Base-by-base conservation (phyloP, 2,888 invertebrate species). In the Tipula confusa region DNA sequence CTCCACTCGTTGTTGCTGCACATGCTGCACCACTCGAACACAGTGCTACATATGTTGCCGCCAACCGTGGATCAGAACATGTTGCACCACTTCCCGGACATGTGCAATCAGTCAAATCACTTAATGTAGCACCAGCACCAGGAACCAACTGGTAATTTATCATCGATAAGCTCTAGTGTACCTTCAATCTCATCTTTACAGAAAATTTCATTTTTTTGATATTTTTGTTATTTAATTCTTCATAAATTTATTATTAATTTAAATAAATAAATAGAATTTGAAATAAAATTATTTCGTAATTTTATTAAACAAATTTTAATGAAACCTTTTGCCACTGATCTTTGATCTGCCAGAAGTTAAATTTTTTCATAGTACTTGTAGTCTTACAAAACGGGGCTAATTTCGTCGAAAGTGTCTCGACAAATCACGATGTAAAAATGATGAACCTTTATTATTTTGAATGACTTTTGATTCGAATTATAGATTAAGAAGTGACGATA, bases 61-160 rank as follows among this genome's bases (percentile, higher is more conserved):
- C 80, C 15, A 80, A 80, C 7, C 80, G 80, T 80, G 80, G 80
- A 29, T 80, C 80, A 80, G 80, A 29, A 9, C 80, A 80, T 80
- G 80, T 80, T 29, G 80, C 80, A 1, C 80, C 80, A 80, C 80
- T 80, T 15, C 29, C 80, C 0, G 80, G 80, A n/a, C 80, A 80
- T 80, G 31, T 80, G 1, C 29, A 80, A 29, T 80, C 80, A 5
- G 80, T 80, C 4, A 80, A 80, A 80, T 29, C 80, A 29, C 31
- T 80, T 6, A 80, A 80, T n/a, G 80, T 80, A 7, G 80, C 80
- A 29, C 80, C 80, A 29, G 80, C 80, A 7, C 80, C 80, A 29
- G 80, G 80, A 80, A 80, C 80, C 13, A 89, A 90, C 24, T 90
- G 90, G 86, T 90, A 91, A 85, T 64, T 64, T 64, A 7, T 13